These are phyloP conservation scores for Nymphalis io DNA, from an alignment of 1,140 invertebrate genomes.

Conservation along the genomic window DNA sequence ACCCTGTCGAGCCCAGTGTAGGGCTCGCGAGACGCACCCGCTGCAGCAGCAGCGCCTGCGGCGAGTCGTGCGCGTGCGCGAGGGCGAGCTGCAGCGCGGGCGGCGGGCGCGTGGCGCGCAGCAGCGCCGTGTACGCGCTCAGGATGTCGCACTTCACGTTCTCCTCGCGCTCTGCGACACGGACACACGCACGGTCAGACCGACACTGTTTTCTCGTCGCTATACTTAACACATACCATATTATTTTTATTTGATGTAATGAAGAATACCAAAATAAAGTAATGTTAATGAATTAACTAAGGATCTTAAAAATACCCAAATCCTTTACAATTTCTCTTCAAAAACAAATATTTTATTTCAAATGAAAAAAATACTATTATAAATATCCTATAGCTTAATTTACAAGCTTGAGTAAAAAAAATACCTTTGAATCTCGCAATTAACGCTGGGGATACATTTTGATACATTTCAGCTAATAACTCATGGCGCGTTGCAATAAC, in stretches of 20 bases:
- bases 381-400: no score
- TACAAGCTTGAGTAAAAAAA: no score
- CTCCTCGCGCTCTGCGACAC: slow-evolving; percentile 93
- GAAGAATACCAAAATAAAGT: no score
- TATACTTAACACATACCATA: no score
- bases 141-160: slow-evolving; percentile 99
- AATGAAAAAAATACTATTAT: no score
- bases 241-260: no score
- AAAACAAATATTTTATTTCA: no score
- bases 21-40: slow-evolving; percentile 79
- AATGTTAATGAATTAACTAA: no score
- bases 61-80: slow-evolving; percentile 82
- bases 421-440: slow-evolving; percentile 95
- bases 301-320: no score
- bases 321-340: no score
- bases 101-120: slow-evolving; percentile 92
- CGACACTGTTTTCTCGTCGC: background rate
- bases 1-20: no score
- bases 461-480: slow-evolving; percentile 94
- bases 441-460: slow-evolving; percentile 92
- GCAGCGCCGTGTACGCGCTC: slow-evolving; percentile 96
- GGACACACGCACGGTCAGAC: background rate
- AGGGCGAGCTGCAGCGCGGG: slow-evolving; percentile 60
- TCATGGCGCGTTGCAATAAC: slow-evolving; percentile 96
- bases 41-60: slow-evolving; percentile 86